Evolutionary conservation across 2,113 vertebrate genomes (phyloP).

Genomic region (Eublepharis macularius): DNA sequence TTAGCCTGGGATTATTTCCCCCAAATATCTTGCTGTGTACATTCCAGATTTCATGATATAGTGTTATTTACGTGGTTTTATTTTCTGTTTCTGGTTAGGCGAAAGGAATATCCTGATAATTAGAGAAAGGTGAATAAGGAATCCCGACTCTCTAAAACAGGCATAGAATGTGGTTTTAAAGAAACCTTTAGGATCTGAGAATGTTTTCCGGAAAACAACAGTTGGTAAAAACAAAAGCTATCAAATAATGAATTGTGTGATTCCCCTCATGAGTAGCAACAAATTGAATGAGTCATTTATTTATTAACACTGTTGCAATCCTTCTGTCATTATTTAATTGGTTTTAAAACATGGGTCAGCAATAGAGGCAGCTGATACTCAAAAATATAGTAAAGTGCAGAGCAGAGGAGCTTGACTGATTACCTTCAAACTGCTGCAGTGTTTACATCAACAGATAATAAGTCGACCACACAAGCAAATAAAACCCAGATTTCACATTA

Average conservation of each 20-base stretch:
- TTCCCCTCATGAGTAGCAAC: background rate
- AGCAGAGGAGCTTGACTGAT: background rate
- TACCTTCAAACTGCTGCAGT: background rate
- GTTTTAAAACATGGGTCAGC: background rate
- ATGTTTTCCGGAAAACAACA: background rate
- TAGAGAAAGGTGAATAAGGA: background rate
- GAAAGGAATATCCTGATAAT: background rate
- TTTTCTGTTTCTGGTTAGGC: background rate
- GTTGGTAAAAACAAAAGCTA: background rate
- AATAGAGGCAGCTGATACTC: background rate
- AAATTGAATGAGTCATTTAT: background rate
- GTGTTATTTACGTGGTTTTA: background rate
- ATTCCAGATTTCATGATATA: background rate
- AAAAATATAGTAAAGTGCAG: background rate
- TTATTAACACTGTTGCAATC: background rate
- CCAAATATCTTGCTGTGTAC: background rate
- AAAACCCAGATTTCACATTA: background rate
- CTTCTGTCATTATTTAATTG: background rate
- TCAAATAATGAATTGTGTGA: background rate
- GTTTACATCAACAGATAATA: background rate
- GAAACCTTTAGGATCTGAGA: background rate
- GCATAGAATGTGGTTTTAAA: background rate
- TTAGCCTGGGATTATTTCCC: background rate
- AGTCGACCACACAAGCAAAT: background rate
- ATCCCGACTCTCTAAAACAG: background rate